Evolutionary conservation across 2,888 invertebrate genomes (phyloP).

Genomic region (Acronicta psi): DNA sequence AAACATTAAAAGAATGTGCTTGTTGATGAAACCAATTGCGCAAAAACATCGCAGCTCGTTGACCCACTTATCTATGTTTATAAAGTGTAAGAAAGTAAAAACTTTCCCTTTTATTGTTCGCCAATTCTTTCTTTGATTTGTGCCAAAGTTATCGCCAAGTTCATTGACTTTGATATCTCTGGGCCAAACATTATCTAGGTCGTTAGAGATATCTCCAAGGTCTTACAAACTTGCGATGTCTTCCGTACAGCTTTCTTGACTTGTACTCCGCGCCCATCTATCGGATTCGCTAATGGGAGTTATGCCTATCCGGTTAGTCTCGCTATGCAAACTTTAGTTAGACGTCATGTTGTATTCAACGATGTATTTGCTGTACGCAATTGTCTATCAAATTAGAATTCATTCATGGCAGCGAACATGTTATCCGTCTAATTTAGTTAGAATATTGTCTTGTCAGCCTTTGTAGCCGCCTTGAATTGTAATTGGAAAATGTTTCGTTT

Average conservation of each 20-base stretch:
- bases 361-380: conserved; percentile 21
- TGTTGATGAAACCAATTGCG: conserved; percentile 23
- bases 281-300: conserved; percentile 35
- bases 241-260: conserved; percentile 47
- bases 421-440: conserved; percentile 35
- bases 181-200: conserved; percentile 49
- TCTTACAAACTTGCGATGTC: conserved; percentile 25
- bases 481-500: conserved; percentile 45
- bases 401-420: conserved; percentile 36
- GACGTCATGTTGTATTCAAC: conserved; percentile 18
- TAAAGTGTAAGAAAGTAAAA: conserved; percentile 40
- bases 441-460: conserved; percentile 28
- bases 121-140: conserved; percentile 30
- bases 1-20: conserved; percentile 9
- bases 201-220: conserved; percentile 49
- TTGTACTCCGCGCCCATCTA: conserved; percentile 31
- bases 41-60: conserved; percentile 19
- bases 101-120: conserved; percentile 50
- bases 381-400: conserved; percentile 39
- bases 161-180: conserved; percentile 53
- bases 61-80: conserved; percentile 11
- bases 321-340: conserved; percentile 9
- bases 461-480: conserved; percentile 40
- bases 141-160: conserved; percentile 49
- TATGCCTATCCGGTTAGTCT: conserved; percentile 24